Conservation (phyloP, 2,888 invertebrate genomes). For the Abrostola tripartita region DNA sequence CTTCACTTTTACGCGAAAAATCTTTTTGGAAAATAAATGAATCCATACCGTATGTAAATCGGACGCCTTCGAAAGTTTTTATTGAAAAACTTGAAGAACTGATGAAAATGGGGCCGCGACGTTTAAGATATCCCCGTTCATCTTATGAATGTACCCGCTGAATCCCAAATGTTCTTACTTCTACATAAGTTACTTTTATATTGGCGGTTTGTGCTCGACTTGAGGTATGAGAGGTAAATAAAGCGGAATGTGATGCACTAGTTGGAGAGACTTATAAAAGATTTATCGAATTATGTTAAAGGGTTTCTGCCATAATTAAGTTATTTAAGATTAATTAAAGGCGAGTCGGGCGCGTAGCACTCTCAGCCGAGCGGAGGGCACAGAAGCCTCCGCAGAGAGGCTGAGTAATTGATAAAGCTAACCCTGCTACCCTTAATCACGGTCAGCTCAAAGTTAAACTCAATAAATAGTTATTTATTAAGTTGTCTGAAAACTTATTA, state of each 20-base stretch:
- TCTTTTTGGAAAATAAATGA: slow-evolving; percentile 85
- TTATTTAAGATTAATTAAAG: slow-evolving; percentile 80
- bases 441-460: slow-evolving; percentile 71
- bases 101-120: slow-evolving; percentile 85
- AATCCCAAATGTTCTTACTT: slow-evolving; percentile 71
- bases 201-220: slow-evolving; percentile 23
- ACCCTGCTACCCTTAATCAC: slow-evolving; percentile 76
- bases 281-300: slow-evolving; percentile 57
- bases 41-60: slow-evolving; percentile 87
- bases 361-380: slow-evolving; percentile 58
- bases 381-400: slow-evolving; percentile 65
- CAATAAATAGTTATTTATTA: slow-evolving; percentile 73
- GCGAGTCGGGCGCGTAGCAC: slow-evolving; percentile 63
- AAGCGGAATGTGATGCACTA: slow-evolving; percentile 18
- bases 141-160: slow-evolving; percentile 77
- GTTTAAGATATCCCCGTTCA: slow-evolving; percentile 79
- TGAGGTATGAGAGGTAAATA: slow-evolving; percentile 28
- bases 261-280: slow-evolving; percentile 48
- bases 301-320: slow-evolving; percentile 74
- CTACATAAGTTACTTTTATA: slow-evolving; percentile 58
- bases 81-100: slow-evolving; percentile 88
- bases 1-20: slow-evolving; percentile 82
- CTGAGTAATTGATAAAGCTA: slow-evolving; percentile 83
- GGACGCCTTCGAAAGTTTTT: slow-evolving; percentile 85
- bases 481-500: slow-evolving; percentile 69